A percentile compares a stretch with the other conserved stretches of the same genome.
Conservation (phyloP, 2,888 invertebrate species). For the Pinctada fucata region DNA sequence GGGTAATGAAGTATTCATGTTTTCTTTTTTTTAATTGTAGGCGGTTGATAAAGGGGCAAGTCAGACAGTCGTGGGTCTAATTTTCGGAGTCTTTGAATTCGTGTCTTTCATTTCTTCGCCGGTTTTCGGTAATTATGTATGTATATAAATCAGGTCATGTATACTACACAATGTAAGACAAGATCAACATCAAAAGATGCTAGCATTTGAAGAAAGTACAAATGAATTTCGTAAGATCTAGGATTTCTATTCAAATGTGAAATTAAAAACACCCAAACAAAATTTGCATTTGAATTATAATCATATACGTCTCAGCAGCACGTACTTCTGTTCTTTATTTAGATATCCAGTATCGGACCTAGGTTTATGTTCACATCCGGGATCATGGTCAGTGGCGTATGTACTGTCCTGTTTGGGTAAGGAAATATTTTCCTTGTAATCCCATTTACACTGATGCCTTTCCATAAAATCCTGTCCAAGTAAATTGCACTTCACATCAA, state of each 20-base stretch:
- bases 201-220: neutral
- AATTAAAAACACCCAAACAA: too few species aligned
- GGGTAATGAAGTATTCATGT: too few species aligned
- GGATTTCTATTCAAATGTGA: too few species aligned
- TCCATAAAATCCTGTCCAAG: too few species aligned
- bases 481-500: too few species aligned
- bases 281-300: too few species aligned
- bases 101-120: conserved; percentile 86
- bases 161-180: too few species aligned
- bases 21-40: conserved; percentile 56
- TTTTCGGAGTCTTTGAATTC: conserved; percentile 87
- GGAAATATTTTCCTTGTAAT: conserved; percentile 28
- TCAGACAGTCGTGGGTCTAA: conserved; percentile 84
- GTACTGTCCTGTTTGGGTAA: conserved; percentile 86
- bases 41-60: conserved; percentile 84
- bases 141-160: conserved; percentile 68
- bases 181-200: neutral
- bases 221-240: neutral
- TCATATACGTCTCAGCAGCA: too few species aligned
- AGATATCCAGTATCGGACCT: conserved; percentile 80
- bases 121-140: conserved; percentile 86
- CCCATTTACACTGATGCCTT: neutral
- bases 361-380: conserved; percentile 86
- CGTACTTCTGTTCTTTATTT: too few species aligned
- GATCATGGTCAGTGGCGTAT: conserved; percentile 85